Percentiles rank a stretch among this genome's conserved stretches.
These are phyloP conservation scores for Cuniculus paca DNA, from an alignment of 2,797 vertebrate species.

Conservation along the genomic window DNA sequence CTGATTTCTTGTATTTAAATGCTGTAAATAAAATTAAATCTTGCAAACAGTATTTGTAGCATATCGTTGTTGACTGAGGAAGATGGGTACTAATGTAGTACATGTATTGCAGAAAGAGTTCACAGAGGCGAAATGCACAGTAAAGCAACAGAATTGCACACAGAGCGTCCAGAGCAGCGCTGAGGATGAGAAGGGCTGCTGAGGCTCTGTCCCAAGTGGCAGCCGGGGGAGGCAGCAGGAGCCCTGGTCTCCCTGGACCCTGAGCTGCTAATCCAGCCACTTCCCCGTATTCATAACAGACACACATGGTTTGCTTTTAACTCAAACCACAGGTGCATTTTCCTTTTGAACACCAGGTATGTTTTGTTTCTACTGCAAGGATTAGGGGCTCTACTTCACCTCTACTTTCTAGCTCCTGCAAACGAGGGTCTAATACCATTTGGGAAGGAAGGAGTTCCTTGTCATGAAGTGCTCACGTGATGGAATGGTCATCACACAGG, in stretches of 20 bases:
- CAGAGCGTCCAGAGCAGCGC: neutral
- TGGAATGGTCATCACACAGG: constrained; percentile 56
- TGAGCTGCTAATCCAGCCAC: neutral
- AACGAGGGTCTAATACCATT: constrained; percentile 39
- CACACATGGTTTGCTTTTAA: neutral
- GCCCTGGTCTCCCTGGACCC: neutral
- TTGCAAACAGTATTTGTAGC: neutral
- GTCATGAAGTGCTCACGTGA: constrained; percentile 68
- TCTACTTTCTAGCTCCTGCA: constrained; percentile 44
- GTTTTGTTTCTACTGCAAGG: neutral
- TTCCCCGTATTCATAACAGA: constrained; percentile 32
- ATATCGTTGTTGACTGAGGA: neutral
- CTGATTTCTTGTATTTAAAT: neutral
- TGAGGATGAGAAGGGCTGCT: neutral
- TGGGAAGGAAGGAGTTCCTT: constrained; percentile 61
- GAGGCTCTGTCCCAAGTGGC: neutral
- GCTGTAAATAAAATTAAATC: neutral
- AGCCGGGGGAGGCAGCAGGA: neutral
- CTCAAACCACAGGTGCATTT: constrained; percentile 20
- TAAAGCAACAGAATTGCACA: neutral
- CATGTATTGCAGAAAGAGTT: constrained; percentile 5
- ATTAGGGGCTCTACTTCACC: neutral
- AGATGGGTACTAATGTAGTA: neutral
- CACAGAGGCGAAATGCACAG: neutral
- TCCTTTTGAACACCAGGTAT: neutral